Evolutionary conservation across 2,797 vertebrate species (phyloP).

Genomic region (Cuculus canorus): DNA sequence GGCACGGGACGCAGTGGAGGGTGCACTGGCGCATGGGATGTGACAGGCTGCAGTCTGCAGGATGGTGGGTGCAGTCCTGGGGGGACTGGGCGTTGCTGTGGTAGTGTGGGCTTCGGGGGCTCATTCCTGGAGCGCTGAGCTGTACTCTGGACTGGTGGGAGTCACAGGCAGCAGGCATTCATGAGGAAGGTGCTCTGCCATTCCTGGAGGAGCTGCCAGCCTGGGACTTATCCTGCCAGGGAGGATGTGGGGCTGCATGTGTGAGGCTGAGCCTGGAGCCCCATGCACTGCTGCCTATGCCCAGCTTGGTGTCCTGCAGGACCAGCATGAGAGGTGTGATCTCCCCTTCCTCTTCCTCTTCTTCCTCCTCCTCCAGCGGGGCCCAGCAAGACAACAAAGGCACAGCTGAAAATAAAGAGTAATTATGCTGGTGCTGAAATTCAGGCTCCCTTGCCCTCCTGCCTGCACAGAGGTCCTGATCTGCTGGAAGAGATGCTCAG

Average conservation of each 20-base stretch:
- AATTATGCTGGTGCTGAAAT: not conserved
- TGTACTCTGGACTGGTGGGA: no score
- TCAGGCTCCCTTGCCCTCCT: not conserved
- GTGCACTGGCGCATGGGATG: fast-evolving
- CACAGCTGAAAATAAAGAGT: not conserved
- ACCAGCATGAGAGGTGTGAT: not conserved
- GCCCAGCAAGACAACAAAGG: not conserved
- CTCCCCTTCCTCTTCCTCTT: not conserved
- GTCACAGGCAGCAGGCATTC: not conserved
- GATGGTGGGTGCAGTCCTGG: not conserved
- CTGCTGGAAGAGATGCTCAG: not conserved
- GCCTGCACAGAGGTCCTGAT: fast-evolving
- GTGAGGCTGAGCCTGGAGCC: not conserved
- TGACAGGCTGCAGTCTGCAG: fast-evolving
- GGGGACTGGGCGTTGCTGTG: not conserved
- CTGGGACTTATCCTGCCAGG: not conserved
- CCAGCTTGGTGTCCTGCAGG: not conserved
- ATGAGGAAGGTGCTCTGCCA: not conserved
- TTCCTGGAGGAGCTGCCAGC: not conserved
- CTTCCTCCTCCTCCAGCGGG: not conserved
- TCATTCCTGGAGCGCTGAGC: not conserved
- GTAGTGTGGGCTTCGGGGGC: no score
- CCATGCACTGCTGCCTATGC: fast-evolving
- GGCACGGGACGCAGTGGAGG: fast-evolving
- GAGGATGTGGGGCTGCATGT: fast-evolving